Conservation (phyloP, 2,888 invertebrate species). For the Epistrophe grossulariae region DNA sequence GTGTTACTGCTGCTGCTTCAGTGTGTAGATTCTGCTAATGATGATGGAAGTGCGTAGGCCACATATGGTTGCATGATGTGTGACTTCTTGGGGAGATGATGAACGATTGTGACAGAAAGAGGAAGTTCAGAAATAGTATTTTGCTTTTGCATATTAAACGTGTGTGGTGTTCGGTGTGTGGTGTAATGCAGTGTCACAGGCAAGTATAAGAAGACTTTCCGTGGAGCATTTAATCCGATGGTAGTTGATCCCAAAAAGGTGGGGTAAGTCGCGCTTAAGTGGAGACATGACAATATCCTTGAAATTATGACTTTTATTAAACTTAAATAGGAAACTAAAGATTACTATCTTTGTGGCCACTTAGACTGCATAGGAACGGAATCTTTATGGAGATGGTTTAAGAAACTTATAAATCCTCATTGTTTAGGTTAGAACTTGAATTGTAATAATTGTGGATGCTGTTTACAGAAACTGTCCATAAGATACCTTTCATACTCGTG, state of each 20-base stretch:
- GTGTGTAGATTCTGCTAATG: conserved; percentile 65
- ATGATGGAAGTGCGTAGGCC: conserved; percentile 76
- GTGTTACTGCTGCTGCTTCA: background rate
- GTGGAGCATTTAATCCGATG: conserved; percentile 41
- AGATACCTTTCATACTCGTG: too few species aligned
- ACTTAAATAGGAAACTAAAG: conserved; percentile 4
- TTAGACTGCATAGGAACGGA: background rate
- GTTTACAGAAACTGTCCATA: too few species aligned
- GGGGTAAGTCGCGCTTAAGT: conserved; percentile 44
- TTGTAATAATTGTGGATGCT: too few species aligned
- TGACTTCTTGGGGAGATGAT: conserved; percentile 50
- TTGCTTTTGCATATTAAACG: conserved; percentile 42
- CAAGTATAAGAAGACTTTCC: background rate
- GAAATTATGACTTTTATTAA: conserved; percentile 54
- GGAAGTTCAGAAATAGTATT: conserved; percentile 72
- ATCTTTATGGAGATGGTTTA: background rate
- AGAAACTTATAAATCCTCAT: background rate
- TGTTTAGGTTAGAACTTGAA: too few species aligned
- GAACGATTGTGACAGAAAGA: conserved; percentile 39
- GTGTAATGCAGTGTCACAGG: background rate
- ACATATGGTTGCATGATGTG: conserved; percentile 73
- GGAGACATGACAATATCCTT: conserved; percentile 54
- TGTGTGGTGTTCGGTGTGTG: conserved; percentile 43
- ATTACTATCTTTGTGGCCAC: conserved; percentile 7
- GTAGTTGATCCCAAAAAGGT: conserved; percentile 44